phyloP scores from a whole-genome alignment of 1,140 invertebrate species.

The Drosophila cardini region DNA sequence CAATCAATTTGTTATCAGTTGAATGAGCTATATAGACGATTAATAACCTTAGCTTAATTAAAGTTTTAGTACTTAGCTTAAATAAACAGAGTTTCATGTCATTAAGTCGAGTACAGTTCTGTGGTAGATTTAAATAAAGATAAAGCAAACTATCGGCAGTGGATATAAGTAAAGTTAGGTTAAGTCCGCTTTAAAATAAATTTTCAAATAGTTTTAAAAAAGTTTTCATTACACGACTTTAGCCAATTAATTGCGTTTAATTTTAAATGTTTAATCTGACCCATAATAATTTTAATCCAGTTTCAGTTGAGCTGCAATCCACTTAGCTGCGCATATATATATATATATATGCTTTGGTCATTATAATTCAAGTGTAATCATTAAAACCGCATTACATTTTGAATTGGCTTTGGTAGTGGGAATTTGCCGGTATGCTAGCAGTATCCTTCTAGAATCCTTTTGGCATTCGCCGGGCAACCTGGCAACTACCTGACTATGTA shows the following conservation, averaged over 20 bases:
- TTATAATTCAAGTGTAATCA: constrained; percentile 20
- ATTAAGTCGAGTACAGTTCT: too few species aligned
- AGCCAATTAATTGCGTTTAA: neutral
- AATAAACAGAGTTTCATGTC: too few species aligned
- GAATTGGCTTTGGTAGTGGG: constrained; percentile 18
- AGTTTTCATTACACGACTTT: neutral
- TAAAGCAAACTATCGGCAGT: too few species aligned
- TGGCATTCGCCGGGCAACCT: neutral
- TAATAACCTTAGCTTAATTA: too few species aligned
- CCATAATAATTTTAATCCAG: constrained; percentile 2
- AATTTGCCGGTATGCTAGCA: neutral
- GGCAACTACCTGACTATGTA: constrained; percentile 9
- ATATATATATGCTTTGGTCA: neutral
- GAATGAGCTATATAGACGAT: too few species aligned
- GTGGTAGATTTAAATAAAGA: too few species aligned
- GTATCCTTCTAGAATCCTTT: too few species aligned
- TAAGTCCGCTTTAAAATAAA: too few species aligned
- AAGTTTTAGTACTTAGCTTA: too few species aligned
- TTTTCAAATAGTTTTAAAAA: too few species aligned
- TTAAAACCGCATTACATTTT: constrained; percentile 47
- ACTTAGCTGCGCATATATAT: constrained; percentile 28
- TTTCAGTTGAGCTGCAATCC: neutral
- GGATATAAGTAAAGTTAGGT: too few species aligned
- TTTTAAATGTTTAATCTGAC: neutral
- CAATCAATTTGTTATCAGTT: too few species aligned